Base-by-base conservation (phyloP, 2,797 vertebrate species). In the Sus cebifrons region DNA sequence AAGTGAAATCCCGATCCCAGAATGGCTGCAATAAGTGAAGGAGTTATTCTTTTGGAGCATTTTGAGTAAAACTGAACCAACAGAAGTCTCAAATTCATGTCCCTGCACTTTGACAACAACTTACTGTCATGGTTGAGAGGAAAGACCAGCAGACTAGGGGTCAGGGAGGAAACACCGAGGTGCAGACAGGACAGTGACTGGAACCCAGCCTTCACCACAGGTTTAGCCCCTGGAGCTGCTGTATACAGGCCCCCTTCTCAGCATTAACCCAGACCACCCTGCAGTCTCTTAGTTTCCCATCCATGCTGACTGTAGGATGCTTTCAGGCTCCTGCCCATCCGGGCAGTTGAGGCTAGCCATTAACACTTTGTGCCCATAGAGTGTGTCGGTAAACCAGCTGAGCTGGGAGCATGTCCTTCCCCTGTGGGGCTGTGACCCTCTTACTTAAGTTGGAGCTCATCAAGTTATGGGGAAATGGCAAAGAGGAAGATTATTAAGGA, bases 1-100 rank as follows among this genome's bases (percentile, higher is more conserved):
- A 97, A 94, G 67, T 56, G 75, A 93, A 93, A 71, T 75, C 21
- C 56, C 16, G 81, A 14, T 88, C 71, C 83, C 87, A 32, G 52
- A 54, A 60, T 78, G 54, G 64, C 67, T 96, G 32, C 70, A 20
- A 83, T 92, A 83, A 77, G 7, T 60, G 16, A 96, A 84, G n/a
- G 52, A 5, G 23, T 52, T 86, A 83, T 71, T 56, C 29, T 71
- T 78, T 17, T 65, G 94, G 13, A 90, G 36, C 23, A 84, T 86
- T 92, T 54, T 62, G 67, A 77, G 60, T 74, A 91, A 85, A 95
- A 91, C 1, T 54, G 81, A 89, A 84, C 8, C 25, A 94, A 64
- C 16, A 1, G 58, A 86, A 83, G n/a, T 85, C 27, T 67, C 71
- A 93, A 67, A 73, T 36, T 85, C 78, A 86, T 52, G 56, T 15